Evolutionary conservation across 2,113 vertebrate genomes (phyloP).

Genomic region (Fulmarus glacialis): DNA sequence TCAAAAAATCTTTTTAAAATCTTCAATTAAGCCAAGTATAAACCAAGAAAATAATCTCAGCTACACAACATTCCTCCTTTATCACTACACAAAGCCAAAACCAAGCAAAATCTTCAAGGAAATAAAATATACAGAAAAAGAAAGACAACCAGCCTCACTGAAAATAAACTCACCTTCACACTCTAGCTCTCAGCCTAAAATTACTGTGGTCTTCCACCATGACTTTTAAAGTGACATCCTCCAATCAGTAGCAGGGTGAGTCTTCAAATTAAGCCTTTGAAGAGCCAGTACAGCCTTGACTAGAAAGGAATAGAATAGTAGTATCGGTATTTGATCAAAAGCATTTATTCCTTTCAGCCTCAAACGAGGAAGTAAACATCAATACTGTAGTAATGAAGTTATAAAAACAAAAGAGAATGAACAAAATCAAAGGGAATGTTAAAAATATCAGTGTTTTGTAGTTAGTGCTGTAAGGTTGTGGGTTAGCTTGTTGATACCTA

Average conservation of each 20-base stretch:
- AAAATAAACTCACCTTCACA: neutral
- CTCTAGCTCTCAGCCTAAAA: neutral
- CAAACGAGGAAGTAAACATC: neutral
- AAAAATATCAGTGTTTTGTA: neutral
- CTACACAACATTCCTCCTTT: neutral
- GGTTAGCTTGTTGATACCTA: neutral
- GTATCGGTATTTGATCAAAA: neutral
- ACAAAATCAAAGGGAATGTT: rapidly evolving
- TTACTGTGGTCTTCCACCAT: rapidly evolving
- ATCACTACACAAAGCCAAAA: neutral
- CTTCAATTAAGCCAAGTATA: neutral
- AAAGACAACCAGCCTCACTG: neutral
- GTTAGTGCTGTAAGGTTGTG: rapidly evolving
- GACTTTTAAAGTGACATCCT: neutral
- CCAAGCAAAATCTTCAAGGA: rapidly evolving
- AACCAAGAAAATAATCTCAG: neutral
- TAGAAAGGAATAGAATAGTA: neutral
- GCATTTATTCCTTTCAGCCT: neutral
- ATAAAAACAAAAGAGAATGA: neutral
- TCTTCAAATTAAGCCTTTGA: neutral
- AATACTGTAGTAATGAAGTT: no score
- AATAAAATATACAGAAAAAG: rapidly evolving
- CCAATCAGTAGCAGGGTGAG: neutral
- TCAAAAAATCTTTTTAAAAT: neutral
- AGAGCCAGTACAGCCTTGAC: neutral